Evolutionary conservation across 2,113 vertebrate species (phyloP), one percentile per base, ranked within the genome.

Genomic region (Prietella phreatophila): DNA sequence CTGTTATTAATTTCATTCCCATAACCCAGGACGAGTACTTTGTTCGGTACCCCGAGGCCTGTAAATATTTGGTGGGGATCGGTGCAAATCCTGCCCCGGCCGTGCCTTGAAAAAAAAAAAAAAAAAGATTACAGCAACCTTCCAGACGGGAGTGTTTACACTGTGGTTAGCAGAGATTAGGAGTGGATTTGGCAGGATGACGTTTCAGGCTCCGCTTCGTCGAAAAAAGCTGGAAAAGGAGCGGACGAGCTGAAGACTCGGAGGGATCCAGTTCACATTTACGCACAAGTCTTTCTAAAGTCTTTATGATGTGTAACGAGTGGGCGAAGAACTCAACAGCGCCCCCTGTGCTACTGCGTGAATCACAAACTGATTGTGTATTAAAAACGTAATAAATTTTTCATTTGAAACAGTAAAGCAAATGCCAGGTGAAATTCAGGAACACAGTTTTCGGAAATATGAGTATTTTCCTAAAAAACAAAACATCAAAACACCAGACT

Each of bases 121-220:
- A 36, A 58, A 36, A 83, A 73, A 76, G 56, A 88, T 84, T 78
- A 84, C 58, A 55, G 71, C 78, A 69, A 25, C 25, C n/a, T 27
- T 84, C 86, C 87, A 89, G 73, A 84, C 87, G 90, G 80, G 60
- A 63, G 55, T 88, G 86, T 88, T 88, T 87, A 86, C 90, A 30
- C 56, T 69, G 61, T 81, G 80, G 86, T 53, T 81, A 88, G 71
- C 63, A 36, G 65, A 89, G 89, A 92, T 90, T 88, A 90, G 47
- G 75, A 90, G 50, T 85, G 81, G 90, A 86, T 90, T 88, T 91
- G 88, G 84, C 85, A 79, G 69, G 56, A 87, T 83, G 69, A 83
- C 63, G 39, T 76, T 82, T 47, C 67, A 50, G 25, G 33, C 85
- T 33, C 79, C 13, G 47, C n/a, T 36, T 73, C 10, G 42, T 73